These are phyloP conservation scores for Caenorhabditis imperialis DNA, from an alignment of 2,888 invertebrate species.

Conservation along the genomic window DNA sequence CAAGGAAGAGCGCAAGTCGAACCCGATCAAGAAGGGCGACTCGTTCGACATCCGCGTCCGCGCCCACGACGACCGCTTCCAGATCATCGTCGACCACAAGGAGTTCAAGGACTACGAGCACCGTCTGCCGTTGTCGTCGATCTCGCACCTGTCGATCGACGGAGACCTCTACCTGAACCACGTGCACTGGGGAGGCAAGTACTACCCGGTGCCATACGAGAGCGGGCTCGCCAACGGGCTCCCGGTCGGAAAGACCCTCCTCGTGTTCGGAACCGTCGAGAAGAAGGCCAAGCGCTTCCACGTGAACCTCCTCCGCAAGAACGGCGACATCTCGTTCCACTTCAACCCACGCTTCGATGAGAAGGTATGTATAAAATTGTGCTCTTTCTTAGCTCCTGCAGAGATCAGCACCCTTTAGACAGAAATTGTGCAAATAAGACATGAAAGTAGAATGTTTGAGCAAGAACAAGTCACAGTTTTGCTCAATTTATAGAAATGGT, in stretches of 20 bases:
- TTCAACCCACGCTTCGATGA: slow-evolving; percentile 76
- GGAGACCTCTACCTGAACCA: slow-evolving; percentile 72
- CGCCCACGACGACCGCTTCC: slow-evolving; percentile 70
- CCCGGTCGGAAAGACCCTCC: slow-evolving; percentile 74
- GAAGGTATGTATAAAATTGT: slow-evolving; percentile 56
- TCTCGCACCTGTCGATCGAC: slow-evolving; percentile 69
- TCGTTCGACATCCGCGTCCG: slow-evolving; percentile 71
- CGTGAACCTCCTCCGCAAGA: slow-evolving; percentile 75
- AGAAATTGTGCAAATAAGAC: slow-evolving; percentile 38
- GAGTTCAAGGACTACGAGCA: slow-evolving; percentile 73
- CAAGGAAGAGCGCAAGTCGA: slow-evolving; percentile 72
- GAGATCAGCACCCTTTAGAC: slow-evolving; percentile 15
- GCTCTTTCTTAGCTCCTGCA: no score
- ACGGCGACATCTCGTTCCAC: slow-evolving; percentile 77
- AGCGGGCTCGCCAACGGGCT: slow-evolving; percentile 75
- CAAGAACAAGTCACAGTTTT: slow-evolving; percentile 1
- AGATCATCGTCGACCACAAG: slow-evolving; percentile 71
- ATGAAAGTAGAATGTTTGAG: no score
- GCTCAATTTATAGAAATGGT: not conserved
- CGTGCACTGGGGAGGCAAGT: slow-evolving; percentile 73
- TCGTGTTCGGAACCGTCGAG: slow-evolving; percentile 77
- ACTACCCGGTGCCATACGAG: slow-evolving; percentile 76
- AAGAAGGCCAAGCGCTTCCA: slow-evolving; percentile 77
- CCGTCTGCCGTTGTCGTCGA: slow-evolving; percentile 67
- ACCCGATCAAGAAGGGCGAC: slow-evolving; percentile 73